These are phyloP conservation scores for Delphinapterus leucas DNA, from an alignment of 2,113 vertebrate genomes.

Conservation along the genomic window DNA sequence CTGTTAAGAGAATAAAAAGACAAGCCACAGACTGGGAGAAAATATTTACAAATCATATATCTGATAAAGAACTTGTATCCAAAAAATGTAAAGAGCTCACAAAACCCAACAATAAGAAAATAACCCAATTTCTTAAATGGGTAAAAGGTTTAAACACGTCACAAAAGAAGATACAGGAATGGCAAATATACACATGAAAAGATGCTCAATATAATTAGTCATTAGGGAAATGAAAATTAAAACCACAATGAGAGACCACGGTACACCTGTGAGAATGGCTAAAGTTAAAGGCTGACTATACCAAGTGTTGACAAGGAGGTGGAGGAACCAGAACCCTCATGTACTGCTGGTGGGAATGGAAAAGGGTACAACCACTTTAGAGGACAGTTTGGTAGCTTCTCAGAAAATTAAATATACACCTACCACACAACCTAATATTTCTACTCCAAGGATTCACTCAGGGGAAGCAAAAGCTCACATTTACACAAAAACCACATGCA, in stretches of 20 bases:
- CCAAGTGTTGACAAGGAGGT: rapidly evolving
- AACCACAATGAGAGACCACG: rapidly evolving
- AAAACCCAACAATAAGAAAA: not conserved
- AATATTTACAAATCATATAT: not conserved
- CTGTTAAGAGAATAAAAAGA: not conserved
- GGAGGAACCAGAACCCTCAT: rapidly evolving
- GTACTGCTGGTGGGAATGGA: rapidly evolving
- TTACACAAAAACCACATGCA: not conserved
- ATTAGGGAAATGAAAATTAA: not conserved
- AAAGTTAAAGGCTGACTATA: rapidly evolving
- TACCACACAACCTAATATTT: rapidly evolving
- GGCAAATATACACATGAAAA: rapidly evolving
- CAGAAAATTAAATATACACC: not conserved
- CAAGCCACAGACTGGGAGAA: too few relatives aligned
- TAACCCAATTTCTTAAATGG: not conserved
- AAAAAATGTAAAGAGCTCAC: not conserved
- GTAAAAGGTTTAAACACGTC: not conserved
- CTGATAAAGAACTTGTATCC: not conserved
- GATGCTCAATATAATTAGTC: too few relatives aligned
- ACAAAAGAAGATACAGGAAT: rapidly evolving
- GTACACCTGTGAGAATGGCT: rapidly evolving
- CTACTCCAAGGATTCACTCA: not conserved
- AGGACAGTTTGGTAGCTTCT: not conserved
- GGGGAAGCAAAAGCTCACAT: not conserved
- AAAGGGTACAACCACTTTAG: too few relatives aligned